Base-by-base conservation (phyloP, 2,888 invertebrate genomes). In the Fragum fragum region DNA sequence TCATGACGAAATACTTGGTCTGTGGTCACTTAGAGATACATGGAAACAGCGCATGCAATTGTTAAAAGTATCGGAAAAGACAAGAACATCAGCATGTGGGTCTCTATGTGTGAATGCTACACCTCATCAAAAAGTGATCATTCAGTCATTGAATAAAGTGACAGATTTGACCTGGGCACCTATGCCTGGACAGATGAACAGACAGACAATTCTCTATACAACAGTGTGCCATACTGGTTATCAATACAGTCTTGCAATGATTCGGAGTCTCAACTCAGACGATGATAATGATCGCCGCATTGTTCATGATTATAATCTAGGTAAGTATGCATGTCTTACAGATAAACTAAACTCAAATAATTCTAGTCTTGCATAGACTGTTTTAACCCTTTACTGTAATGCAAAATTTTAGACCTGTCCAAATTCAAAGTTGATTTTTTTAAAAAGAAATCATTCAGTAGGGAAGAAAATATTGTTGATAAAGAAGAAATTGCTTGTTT, bases 91-190 rank as follows among this genome's bases (percentile, higher is more conserved):
- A 32, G 75, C 73, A 16, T 57, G 74, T 57, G 39, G 52, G 2
- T 63, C 76, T n/a, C 70, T 89, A 21, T 83, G 85, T 0, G 57
- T 90, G 26, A 26, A 73, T 53, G 76, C 91, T 9, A 55, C 76
- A 18, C 84, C 85, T 1, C 68, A 81, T 16, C 82, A 78, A 23
- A 84, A 83, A 23, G 76, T 79, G 6, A 76, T 88, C 1, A 53
- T 89, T 53, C 87, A 87, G 76, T 81, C 84, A 0, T 76, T 86
- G 23, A 88, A 88, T 61, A 92, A 92, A 74, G 88, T 92, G 36
- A 91, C 92, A 23, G 87, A 90, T 52, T 55, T 93, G 70, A 91
- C 90, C 78, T 92, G 92, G 91, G 90, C 91, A 23, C 88, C 89
- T 16, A 29, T 87, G 16, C 29, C 63, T 36, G 63, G 63, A 28